A percentile compares a stretch with the other conserved stretches of the same genome.
Conservation (phyloP, 2,888 invertebrate genomes). For the Leucozona laternaria region DNA sequence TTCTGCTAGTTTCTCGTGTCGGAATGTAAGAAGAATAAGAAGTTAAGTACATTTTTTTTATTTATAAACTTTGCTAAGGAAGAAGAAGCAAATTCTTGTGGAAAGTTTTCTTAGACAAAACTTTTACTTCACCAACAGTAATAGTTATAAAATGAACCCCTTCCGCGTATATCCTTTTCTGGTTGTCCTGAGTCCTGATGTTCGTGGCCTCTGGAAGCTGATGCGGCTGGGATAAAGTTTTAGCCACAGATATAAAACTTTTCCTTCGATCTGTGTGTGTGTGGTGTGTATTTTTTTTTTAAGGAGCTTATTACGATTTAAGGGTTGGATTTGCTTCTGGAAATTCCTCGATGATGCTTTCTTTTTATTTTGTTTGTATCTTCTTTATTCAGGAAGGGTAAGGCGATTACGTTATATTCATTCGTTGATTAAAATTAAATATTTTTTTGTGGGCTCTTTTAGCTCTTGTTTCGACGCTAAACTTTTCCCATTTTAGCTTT, state of each 20-base stretch:
- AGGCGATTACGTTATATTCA: slow-evolving; percentile 50
- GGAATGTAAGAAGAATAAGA: neutral
- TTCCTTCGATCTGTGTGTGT: slow-evolving; percentile 36
- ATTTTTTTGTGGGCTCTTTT: slow-evolving; percentile 50
- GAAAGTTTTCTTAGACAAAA: slow-evolving; percentile 63
- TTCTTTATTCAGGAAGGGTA: neutral
- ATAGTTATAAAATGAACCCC: slow-evolving; percentile 73
- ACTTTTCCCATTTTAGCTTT: slow-evolving; percentile 71
- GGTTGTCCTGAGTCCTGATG: neutral
- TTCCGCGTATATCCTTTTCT: slow-evolving; percentile 44
- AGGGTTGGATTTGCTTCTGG: slow-evolving; percentile 66
- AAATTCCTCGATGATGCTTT: slow-evolving; percentile 35
- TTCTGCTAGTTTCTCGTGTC: neutral
- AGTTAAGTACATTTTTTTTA: slow-evolving; percentile 2
- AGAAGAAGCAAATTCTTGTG: slow-evolving; percentile 53
- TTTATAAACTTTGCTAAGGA: neutral
- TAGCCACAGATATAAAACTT: slow-evolving; percentile 53
- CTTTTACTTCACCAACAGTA: slow-evolving; percentile 54
- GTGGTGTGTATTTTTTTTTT: neutral
- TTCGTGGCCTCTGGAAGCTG: neutral
- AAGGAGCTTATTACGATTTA: slow-evolving; percentile 73
- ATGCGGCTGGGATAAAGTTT: slow-evolving; percentile 63
- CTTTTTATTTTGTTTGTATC: neutral
- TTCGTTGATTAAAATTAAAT: slow-evolving; percentile 74
- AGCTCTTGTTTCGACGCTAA: slow-evolving; percentile 42